A percentile compares a stretch with the other conserved stretches of the same genome.
These are phyloP conservation scores for Vulpes lagopus DNA, from an alignment of 2,113 vertebrate genomes.

Conservation along the genomic window DNA sequence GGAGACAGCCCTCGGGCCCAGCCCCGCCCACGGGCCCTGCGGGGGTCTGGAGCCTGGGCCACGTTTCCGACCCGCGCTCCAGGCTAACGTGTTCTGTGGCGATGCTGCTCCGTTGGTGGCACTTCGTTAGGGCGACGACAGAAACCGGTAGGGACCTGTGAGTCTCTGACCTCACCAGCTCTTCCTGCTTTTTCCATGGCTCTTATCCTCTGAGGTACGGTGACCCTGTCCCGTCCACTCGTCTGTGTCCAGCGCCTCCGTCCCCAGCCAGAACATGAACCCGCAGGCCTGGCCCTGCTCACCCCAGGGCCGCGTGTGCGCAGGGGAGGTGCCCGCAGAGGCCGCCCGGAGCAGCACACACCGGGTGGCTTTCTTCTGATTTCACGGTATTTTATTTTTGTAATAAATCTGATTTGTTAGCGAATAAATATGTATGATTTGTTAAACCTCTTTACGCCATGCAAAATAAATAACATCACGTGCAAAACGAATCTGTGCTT, in stretches of 20 bases:
- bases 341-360: rapidly evolving
- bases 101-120: rapidly evolving
- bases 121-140: too few relatives aligned
- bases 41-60: background rate
- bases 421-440: background rate
- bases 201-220: background rate
- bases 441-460: background rate
- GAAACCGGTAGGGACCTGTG: background rate
- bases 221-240: too few relatives aligned
- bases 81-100: rapidly evolving
- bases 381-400: background rate
- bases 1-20: background rate
- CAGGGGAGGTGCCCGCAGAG: background rate
- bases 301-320: rapidly evolving
- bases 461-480: background rate
- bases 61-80: background rate
- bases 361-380: background rate
- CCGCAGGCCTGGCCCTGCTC: background rate
- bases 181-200: background rate
- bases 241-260: background rate
- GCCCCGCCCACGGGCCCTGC: too few relatives aligned
- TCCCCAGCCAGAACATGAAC: background rate
- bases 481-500: background rate
- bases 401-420: background rate
- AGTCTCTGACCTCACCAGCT: background rate